Evolutionary conservation across 2,888 invertebrate genomes (phyloP).

Genomic region (Therioaphis trifolii): DNA sequence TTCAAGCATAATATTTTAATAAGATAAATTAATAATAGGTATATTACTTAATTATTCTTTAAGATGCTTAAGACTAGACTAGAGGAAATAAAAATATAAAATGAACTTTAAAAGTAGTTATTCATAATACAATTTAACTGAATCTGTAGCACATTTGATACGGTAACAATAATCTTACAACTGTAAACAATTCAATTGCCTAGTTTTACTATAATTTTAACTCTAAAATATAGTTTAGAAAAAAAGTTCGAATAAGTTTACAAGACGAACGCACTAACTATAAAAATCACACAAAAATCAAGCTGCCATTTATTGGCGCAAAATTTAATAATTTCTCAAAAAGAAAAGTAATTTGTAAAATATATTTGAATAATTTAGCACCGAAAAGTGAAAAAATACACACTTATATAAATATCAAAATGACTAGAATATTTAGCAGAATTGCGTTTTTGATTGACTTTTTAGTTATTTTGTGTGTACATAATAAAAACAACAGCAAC

Average conservation of each 20-base stretch:
- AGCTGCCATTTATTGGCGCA: background rate
- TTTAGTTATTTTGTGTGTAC: background rate
- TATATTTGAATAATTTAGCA: constrained; percentile 44
- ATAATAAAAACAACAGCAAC: background rate
- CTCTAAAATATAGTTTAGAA: constrained; percentile 1
- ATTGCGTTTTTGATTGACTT: background rate
- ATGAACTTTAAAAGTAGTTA: background rate
- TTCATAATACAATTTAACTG: constrained; percentile 24
- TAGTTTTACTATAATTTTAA: constrained; percentile 28
- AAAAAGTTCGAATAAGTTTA: background rate
- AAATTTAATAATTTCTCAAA: constrained; percentile 1
- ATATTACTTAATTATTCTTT: background rate
- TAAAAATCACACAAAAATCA: background rate
- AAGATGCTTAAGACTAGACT: background rate
- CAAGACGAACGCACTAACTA: background rate
- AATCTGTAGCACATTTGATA: constrained; percentile 13
- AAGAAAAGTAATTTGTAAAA: background rate
- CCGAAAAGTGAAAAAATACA: constrained; percentile 11
- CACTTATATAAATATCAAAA: background rate
- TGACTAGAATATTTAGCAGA: constrained; percentile 38
- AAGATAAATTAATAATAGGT: background rate
- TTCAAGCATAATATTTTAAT: background rate
- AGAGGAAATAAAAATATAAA: background rate
- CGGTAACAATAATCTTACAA: constrained; percentile 32
- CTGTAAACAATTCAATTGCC: constrained; percentile 45